Percentiles rank a stretch among this genome's conserved stretches.
These are phyloP conservation scores for Dipodomys stephensi DNA, from an alignment of 2,113 vertebrate species.

Conservation along the genomic window DNA sequence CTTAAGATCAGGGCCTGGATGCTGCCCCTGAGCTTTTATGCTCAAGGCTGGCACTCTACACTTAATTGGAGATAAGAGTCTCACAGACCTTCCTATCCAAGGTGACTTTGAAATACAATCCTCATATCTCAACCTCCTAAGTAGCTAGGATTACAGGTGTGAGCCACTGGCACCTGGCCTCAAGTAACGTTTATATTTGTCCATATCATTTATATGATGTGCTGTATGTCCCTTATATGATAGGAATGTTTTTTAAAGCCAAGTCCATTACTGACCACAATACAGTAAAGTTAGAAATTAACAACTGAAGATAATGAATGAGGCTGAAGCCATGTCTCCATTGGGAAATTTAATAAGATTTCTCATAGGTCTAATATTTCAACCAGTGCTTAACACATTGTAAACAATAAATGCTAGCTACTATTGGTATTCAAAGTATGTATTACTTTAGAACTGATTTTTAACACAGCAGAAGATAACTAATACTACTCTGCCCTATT, in stretches of 20 bases:
- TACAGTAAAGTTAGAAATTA: neutral
- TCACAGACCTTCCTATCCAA: too few species aligned
- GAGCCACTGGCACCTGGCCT: neutral
- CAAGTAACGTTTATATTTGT: neutral
- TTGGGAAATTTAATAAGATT: slow-evolving; percentile 42
- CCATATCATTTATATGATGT: neutral
- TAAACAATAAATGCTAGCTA: neutral
- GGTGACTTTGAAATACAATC: too few species aligned
- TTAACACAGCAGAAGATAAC: neutral
- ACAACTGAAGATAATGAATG: neutral
- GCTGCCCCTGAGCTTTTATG: too few species aligned
- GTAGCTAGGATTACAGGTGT: too few species aligned
- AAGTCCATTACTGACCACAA: neutral
- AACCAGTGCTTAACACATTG: neutral
- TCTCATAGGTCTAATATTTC: slow-evolving; percentile 14
- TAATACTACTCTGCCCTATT: neutral
- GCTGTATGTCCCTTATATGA: slow-evolving; percentile 5
- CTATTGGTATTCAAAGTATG: slow-evolving; percentile 41
- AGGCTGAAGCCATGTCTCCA: neutral
- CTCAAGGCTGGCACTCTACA: too few species aligned
- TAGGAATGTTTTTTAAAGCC: neutral
- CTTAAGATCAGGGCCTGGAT: too few species aligned
- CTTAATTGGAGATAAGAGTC: too few species aligned
- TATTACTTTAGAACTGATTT: neutral
- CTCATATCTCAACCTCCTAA: too few species aligned